Evolutionary conservation across 1,140 invertebrate genomes (phyloP).

Genomic region (Cherax quadricarinatus): DNA sequence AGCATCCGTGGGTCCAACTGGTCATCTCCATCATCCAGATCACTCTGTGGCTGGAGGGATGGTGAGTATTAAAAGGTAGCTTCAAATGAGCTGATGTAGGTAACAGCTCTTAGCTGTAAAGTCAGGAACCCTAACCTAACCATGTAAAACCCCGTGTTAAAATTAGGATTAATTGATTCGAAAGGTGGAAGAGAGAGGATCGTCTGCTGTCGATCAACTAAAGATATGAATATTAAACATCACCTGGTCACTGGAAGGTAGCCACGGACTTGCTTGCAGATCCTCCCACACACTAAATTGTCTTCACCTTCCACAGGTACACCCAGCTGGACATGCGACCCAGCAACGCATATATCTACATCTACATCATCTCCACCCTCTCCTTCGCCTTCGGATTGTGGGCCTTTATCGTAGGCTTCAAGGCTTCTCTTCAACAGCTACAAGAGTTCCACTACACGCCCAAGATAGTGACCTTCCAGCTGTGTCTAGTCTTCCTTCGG

Average conservation of each 20-base stretch:
- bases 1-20: conserved; percentile 68
- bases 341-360: conserved; percentile 62
- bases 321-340: conserved; percentile 41
- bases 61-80: conserved; percentile 40
- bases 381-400: conserved; percentile 70
- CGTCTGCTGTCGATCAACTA: too few relatives aligned
- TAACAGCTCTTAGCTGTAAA: too few relatives aligned
- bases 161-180: too few relatives aligned
- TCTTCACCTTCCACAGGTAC: conserved; percentile 42
- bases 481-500: conserved; percentile 67
- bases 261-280: too few relatives aligned
- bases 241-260: too few relatives aligned
- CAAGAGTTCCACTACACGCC: conserved; percentile 67
- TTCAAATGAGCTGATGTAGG: too few relatives aligned
- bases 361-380: conserved; percentile 57
- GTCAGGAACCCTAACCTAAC: too few relatives aligned
- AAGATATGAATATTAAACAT: too few relatives aligned
- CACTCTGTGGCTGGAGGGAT: conserved; percentile 66
- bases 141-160: too few relatives aligned
- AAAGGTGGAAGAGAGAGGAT: too few relatives aligned
- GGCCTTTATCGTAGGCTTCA: conserved; percentile 72
- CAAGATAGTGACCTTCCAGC: conserved; percentile 69
- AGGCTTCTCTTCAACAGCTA: conserved; percentile 60
- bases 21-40: conserved; percentile 66
- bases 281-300: too few relatives aligned